Evolutionary conservation across 2,113 vertebrate species (phyloP), one percentile per base, ranked within the genome.

Genomic region (Suricata suricatta): DNA sequence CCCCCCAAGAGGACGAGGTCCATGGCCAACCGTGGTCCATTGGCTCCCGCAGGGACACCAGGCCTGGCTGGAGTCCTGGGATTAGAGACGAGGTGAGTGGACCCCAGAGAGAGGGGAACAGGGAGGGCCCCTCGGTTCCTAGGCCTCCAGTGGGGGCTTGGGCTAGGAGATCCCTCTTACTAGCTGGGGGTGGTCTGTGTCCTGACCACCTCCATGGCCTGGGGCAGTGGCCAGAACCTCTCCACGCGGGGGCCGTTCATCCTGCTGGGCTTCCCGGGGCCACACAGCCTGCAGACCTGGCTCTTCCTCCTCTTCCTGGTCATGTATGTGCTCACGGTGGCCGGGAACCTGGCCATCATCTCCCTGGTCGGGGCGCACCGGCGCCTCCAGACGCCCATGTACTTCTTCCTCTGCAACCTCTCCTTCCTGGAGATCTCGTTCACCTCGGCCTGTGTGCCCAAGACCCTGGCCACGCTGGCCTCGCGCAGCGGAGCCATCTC

Each of bases 211-310:
- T 31, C 33, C 64, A 57, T 60, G 95, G 83, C 77, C 71, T 92
- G 69, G 76, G 66, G 41, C 44, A 0, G 7, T 5, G 5, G 83
- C 52, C 88, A 91, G 76, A 92, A 83, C 44, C 44, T 60, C 21
- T 96, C 82, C 9, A 10, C 11, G 5, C 76, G 35, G 33, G 90
- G 66, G 21, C 88, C 41, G 0, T 82, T 96, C 69, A 60, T 93
- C 81, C 92, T 93, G 27, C 81, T 96, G 82, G 97, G 96, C 25
- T 96, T 97, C 50, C 89, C 92, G 2, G 95, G 94, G 23, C 82
- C 83, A 1, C 17, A 5, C 33, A 23, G 81, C 25, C 57, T 94
- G 63, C 85, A 12, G 0, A 11, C 16, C 0, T 54, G 69, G 21
- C 90, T 91, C 69, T 97, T 96, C 23, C 52, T 74, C 9, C 19